Percentiles rank a stretch among this genome's conserved stretches.
Evolutionary conservation across 2,113 vertebrate genomes (phyloP).

Genomic region (Potamarius usumacintae): DNA sequence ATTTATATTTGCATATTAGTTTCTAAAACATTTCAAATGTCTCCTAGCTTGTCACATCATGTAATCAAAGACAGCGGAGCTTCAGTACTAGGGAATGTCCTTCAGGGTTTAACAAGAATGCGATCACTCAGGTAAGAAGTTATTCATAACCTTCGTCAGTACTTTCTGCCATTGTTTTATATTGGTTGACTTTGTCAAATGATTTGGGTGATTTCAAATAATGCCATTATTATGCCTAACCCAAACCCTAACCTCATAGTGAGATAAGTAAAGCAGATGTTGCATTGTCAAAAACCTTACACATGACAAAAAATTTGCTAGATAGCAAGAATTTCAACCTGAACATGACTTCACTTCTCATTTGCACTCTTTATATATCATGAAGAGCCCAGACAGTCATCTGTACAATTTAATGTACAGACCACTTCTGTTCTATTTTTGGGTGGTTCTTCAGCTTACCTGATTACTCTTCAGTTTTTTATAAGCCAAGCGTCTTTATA

Average conservation of each 20-base stretch:
- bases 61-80: slow-evolving; percentile 59
- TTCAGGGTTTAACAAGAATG: slow-evolving; percentile 61
- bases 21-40: slow-evolving; percentile 1
- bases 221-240: too few relatives aligned
- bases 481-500: neutral
- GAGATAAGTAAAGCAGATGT: neutral
- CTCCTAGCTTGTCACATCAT: slow-evolving; percentile 74
- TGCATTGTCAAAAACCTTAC: neutral
- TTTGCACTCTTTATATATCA: neutral
- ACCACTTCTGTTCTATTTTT: neutral
- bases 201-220: neutral
- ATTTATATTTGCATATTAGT: slow-evolving; percentile 5
- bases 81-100: slow-evolving; percentile 50
- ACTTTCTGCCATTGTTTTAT: neutral
- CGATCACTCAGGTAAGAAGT: slow-evolving; percentile 71
- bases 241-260: neutral
- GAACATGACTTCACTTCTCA: neutral
- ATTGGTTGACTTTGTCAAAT: neutral
- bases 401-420: neutral
- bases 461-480: neutral
- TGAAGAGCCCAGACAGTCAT: neutral
- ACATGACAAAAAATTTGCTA: neutral
- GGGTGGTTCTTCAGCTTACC: neutral
- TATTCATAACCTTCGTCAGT: neutral
- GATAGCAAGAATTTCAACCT: neutral